Evolutionary conservation across 1,140 invertebrate genomes (phyloP).

Genomic region (Zaprionus davidi): DNA sequence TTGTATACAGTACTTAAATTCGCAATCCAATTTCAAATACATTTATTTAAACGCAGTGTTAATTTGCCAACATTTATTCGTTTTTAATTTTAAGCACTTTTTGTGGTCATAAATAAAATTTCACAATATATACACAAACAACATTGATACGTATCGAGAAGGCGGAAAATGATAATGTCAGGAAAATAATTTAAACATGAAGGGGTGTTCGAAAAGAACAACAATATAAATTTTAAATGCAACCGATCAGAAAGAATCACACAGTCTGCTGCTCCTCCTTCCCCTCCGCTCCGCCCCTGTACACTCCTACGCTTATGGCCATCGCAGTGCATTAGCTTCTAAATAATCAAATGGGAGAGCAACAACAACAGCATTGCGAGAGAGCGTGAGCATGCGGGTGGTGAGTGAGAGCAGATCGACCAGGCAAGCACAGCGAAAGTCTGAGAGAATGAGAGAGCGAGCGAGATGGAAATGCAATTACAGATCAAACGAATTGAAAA

Average conservation of each 20-base stretch:
- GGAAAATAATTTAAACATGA: constrained; percentile 12
- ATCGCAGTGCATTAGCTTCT: constrained; percentile 37
- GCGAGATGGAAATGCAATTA: constrained; percentile 40
- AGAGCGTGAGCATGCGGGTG: constrained; percentile 7
- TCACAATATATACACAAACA: constrained; percentile 1
- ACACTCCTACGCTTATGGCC: neutral
- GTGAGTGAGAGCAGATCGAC: constrained; percentile 1
- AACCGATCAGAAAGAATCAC: constrained; percentile 14
- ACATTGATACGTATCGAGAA: neutral
- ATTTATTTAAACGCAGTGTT: constrained; percentile 26
- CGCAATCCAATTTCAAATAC: constrained; percentile 3
- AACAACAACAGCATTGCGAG: neutral
- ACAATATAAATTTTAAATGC: constrained; percentile 25
- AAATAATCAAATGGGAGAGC: constrained; percentile 33
- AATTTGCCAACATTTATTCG: constrained; percentile 38
- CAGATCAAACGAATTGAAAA: constrained; percentile 52
- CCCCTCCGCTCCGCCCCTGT: neutral
- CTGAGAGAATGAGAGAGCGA: neutral
- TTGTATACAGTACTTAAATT: constrained; percentile 1
- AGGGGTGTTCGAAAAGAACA: neutral
- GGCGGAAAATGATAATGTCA: constrained; percentile 8
- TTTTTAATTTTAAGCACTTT: constrained; percentile 35
- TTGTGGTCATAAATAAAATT: constrained; percentile 27
- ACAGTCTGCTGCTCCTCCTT: neutral
- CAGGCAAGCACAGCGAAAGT: neutral